Conservation (phyloP, 2,888 invertebrate species). For the Hirtodrosophila confusa region DNA sequence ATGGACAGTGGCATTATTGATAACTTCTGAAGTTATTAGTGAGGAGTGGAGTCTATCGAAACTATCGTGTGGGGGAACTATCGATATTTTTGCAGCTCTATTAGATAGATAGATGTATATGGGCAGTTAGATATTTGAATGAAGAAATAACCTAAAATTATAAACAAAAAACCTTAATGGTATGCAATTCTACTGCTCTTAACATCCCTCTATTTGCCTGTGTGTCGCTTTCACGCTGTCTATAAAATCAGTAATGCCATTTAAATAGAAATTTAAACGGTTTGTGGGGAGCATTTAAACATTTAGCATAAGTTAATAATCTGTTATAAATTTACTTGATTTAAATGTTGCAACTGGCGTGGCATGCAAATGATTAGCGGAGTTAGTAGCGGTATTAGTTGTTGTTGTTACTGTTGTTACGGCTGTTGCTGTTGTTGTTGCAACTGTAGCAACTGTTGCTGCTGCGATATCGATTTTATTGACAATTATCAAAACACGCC, state of each 20-base stretch:
- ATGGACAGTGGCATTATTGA: no score
- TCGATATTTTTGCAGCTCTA: no score
- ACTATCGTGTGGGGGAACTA: no score
- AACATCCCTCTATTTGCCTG: constrained; percentile 2
- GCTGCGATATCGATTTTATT: constrained; percentile 62
- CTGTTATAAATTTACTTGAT: constrained; percentile 62
- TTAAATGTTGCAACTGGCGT: constrained; percentile 35
- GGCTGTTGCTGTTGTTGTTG: constrained; percentile 11
- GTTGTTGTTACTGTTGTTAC: constrained; percentile 6
- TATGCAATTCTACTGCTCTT: background rate
- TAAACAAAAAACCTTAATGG: no score
- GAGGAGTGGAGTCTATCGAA: no score
- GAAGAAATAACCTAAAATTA: no score
- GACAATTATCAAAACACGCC: constrained; percentile 66
- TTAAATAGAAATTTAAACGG: constrained; percentile 24
- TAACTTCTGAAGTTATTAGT: no score
- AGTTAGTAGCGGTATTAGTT: constrained; percentile 54
- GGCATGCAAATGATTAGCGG: constrained; percentile 59
- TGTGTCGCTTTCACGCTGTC: background rate
- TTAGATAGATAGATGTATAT: no score
- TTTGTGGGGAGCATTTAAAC: constrained; percentile 10
- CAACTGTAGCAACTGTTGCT: constrained; percentile 22
- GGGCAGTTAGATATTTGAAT: no score
- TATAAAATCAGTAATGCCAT: background rate
- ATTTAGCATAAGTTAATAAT: constrained; percentile 41